Evolutionary conservation across 2,888 invertebrate species (phyloP).

Genomic region (Tenodera sinensis): DNA sequence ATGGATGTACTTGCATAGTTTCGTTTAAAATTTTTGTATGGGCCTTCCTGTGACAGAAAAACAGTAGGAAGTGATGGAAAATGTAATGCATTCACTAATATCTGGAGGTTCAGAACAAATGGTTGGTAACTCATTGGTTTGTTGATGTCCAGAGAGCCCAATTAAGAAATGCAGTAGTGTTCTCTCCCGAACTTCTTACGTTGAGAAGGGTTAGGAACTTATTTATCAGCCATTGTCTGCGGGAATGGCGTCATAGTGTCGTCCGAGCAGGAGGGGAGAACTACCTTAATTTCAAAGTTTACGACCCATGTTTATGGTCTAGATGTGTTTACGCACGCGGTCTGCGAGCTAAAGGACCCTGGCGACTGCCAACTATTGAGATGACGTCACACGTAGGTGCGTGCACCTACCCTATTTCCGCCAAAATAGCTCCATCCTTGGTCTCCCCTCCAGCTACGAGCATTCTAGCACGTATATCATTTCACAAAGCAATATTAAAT

Average conservation of each 20-base stretch:
- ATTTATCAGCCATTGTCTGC: not conserved
- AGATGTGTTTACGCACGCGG: not conserved
- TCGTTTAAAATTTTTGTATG: no score
- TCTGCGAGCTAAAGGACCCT: not conserved
- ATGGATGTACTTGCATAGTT: no score
- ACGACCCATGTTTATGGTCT: not conserved
- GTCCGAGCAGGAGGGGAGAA: not conserved
- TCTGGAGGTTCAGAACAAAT: no score
- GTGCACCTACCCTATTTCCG: not conserved
- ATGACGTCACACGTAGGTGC: not conserved
- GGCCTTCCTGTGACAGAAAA: no score
- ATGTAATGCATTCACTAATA: no score
- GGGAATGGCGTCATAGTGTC: not conserved
- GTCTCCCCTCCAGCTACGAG: not conserved
- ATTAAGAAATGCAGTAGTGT: not conserved
- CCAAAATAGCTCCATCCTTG: not conserved
- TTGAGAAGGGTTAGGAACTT: not conserved
- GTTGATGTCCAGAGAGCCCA: no score
- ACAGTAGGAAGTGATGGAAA: no score
- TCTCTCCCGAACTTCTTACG: not conserved
- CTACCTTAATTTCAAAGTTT: not conserved
- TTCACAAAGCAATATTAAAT: no score
- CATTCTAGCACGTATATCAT: no score
- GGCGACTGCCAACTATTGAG: not conserved
- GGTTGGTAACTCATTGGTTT: no score